phyloP scores from a whole-genome alignment of 53 echinoderm and acorn worm species.

The Hippasteria phrygiana region DNA sequence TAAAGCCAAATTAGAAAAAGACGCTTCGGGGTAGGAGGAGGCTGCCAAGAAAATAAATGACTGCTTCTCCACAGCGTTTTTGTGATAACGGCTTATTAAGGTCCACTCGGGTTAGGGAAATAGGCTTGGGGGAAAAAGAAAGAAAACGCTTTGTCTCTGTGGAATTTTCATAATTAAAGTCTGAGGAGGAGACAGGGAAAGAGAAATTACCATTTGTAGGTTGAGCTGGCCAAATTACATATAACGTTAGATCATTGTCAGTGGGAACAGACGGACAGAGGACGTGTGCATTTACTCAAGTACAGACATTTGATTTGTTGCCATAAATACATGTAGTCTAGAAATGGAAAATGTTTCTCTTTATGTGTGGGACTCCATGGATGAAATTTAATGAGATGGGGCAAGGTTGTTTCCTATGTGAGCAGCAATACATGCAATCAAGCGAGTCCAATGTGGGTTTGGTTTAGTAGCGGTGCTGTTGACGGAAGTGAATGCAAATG shows the following conservation, averaged over 20 bases:
- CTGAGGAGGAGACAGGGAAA: not conserved
- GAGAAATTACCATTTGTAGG: not conserved
- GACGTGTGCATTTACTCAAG: too few relatives aligned
- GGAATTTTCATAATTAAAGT: not conserved
- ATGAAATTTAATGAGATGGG: too few relatives aligned
- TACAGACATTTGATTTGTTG: too few relatives aligned
- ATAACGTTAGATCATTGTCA: not conserved
- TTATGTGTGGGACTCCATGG: too few relatives aligned
- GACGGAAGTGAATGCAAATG: not conserved
- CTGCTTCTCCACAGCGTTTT: not conserved
- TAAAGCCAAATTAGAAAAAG: not conserved
- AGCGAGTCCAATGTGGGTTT: not conserved
- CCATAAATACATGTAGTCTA: too few relatives aligned
- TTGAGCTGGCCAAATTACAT: not conserved
- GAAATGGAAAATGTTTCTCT: not conserved
- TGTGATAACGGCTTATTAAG: slow-evolving; percentile 1
- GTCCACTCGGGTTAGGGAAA: not conserved
- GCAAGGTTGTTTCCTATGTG: not conserved
- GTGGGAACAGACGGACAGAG: too few relatives aligned
- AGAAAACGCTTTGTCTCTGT: not conserved
- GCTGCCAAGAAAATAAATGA: not conserved
- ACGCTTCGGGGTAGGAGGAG: not conserved
- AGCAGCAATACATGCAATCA: not conserved
- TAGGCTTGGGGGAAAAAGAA: not conserved
- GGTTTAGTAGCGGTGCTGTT: not conserved